These are phyloP conservation scores for Hippocampus zosterae DNA, from an alignment of 2,113 vertebrate genomes.

Conservation along the genomic window DNA sequence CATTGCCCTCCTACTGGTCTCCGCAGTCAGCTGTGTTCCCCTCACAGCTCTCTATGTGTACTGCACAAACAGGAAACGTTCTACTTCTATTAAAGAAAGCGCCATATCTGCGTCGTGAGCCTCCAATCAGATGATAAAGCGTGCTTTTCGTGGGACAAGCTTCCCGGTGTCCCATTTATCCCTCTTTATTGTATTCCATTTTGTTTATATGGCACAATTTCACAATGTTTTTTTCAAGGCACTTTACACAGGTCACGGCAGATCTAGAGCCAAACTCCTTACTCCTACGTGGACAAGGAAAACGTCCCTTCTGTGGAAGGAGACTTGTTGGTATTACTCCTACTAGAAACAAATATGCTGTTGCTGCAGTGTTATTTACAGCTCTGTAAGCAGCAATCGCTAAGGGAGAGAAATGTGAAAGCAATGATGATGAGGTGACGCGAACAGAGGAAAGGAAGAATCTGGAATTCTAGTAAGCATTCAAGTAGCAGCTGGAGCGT, in stretches of 20 bases:
- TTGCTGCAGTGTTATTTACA: background rate
- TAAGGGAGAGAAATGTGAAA: background rate
- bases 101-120: conserved; percentile 21
- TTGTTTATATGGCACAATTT: background rate
- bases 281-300: background rate
- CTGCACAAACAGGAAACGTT: conserved; percentile 52
- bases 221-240: background rate
- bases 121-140: background rate
- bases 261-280: background rate
- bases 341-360: background rate
- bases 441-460: too few relatives aligned
- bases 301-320: background rate
- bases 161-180: background rate
- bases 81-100: background rate
- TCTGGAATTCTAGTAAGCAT: too few relatives aligned
- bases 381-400: too few relatives aligned
- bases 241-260: background rate
- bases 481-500: too few relatives aligned
- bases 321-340: background rate
- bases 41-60: conserved; percentile 73
- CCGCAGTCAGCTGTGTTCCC: conserved; percentile 81
- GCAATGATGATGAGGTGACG: too few relatives aligned
- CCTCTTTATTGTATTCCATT: background rate
- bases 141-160: background rate
- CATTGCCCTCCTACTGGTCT: conserved; percentile 80